phyloP scores from a whole-genome alignment of 53 echinoderm and acorn worm genomes.

The Zoroaster sp. region DNA sequence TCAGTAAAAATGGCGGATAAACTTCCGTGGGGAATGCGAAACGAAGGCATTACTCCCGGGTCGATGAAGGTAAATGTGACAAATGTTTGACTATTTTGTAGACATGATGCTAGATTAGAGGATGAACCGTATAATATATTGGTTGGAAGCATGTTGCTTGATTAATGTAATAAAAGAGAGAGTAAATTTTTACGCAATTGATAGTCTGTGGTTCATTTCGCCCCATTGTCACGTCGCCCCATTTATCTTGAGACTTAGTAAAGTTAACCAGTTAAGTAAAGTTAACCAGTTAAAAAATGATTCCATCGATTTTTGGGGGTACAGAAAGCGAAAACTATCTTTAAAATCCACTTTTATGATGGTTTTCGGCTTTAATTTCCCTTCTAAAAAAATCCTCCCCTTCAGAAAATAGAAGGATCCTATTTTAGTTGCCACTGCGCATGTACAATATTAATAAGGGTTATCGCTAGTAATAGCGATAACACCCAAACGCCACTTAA shows the following conservation, averaged over 20 bases:
- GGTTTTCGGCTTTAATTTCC: no score
- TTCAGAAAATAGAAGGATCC: no score
- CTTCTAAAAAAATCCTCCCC: no score
- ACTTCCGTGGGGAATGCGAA: constrained; percentile 59
- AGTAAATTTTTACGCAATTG: background rate
- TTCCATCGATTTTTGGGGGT: no score
- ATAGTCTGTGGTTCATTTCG: background rate
- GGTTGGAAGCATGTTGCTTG: background rate
- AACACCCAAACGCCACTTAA: no score
- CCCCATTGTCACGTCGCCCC: background rate
- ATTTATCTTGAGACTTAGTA: background rate
- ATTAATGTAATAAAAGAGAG: background rate
- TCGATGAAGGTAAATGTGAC: constrained; percentile 60
- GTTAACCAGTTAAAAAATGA: no score
- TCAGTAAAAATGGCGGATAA: constrained; percentile 65
- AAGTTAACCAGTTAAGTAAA: no score
- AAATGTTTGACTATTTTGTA: background rate
- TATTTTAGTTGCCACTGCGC: no score
- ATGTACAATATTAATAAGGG: no score
- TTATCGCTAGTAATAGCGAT: no score
- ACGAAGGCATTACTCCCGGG: constrained; percentile 54
- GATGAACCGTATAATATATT: background rate
- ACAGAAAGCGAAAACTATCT: no score
- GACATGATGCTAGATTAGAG: background rate
- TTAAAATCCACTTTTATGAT: no score